These are phyloP conservation scores for Lumbricus terrestris DNA, from an alignment of 2,888 invertebrate genomes.

Conservation along the genomic window DNA sequence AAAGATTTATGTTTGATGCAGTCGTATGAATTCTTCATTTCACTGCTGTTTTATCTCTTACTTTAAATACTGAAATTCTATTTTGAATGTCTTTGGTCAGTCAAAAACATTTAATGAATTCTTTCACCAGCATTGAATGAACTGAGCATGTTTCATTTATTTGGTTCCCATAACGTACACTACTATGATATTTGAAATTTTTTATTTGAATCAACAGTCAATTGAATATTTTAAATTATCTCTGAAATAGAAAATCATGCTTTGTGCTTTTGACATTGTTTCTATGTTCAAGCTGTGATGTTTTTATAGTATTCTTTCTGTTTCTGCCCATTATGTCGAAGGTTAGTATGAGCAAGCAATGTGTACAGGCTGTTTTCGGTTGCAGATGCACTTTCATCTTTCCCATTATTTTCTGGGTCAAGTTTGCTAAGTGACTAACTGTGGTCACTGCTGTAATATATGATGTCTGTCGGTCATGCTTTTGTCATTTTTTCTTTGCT, in stretches of 20 bases:
- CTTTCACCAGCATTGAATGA: not conserved
- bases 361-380: not conserved
- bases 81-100: not conserved
- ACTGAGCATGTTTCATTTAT: not conserved
- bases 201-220: not conserved
- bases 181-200: not conserved
- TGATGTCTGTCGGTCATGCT: not conserved
- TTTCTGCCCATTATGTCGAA: not conserved
- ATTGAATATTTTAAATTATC: not conserved
- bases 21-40: not conserved
- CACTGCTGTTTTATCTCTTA: not conserved
- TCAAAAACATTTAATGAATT: not conserved
- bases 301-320: not conserved
- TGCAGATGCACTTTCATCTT: not conserved
- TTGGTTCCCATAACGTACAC: not conserved
- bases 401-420: not conserved
- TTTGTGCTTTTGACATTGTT: not conserved
- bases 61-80: not conserved
- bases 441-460: not conserved
- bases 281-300: constrained; percentile 3
- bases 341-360: not conserved
- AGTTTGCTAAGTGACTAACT: not conserved
- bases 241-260: not conserved
- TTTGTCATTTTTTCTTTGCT: not conserved
- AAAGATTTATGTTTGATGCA: not conserved